These are phyloP conservation scores for Euschistus heros DNA, from an alignment of 1,140 invertebrate genomes.

Conservation along the genomic window DNA sequence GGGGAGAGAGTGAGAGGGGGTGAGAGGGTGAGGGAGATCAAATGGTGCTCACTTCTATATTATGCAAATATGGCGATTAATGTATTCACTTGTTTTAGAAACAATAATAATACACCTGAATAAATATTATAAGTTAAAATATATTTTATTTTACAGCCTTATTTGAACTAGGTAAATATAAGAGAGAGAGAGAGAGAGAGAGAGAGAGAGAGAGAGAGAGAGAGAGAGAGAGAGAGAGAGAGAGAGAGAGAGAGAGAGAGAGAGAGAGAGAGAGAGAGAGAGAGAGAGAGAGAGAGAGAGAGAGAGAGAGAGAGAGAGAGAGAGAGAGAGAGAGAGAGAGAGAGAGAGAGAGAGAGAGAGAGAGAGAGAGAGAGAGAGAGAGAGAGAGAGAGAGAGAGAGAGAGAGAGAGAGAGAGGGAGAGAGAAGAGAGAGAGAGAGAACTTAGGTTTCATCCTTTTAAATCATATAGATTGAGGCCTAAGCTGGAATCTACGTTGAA, in stretches of 20 bases:
- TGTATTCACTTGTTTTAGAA: background rate
- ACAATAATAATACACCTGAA: background rate
- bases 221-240: conserved; percentile 14
- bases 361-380: conserved; percentile 16
- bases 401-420: conserved; percentile 3
- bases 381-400: conserved; percentile 15
- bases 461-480: no score
- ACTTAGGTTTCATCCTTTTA: no score
- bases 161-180: background rate
- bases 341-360: conserved; percentile 11
- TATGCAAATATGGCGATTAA: background rate
- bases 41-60: no score
- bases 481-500: no score
- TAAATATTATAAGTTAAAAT: background rate
- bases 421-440: background rate
- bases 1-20: background rate
- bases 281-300: conserved; percentile 4
- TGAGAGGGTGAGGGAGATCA: no score
- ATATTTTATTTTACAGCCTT: background rate
- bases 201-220: conserved; percentile 17
- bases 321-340: conserved; percentile 1
- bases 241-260: conserved; percentile 19
- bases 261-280: conserved; percentile 12
- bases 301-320: conserved; percentile 15
- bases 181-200: conserved; percentile 16